Base-by-base conservation (phyloP, 2,797 vertebrate species). In the Sphaeramia orbicularis region DNA sequence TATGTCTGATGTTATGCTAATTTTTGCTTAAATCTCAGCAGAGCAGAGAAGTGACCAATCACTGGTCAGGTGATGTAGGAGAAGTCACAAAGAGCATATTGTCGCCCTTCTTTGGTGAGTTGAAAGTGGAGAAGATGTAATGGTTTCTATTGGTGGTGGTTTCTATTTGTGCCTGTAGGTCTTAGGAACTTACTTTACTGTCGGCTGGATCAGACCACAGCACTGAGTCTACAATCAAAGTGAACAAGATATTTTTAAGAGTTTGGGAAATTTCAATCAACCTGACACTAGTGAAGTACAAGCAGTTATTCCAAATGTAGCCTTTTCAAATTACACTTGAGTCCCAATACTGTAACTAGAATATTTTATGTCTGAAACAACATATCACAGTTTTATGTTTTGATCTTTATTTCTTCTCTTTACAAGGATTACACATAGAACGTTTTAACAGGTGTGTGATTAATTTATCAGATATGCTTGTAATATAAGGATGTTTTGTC, bases 1-100 rank as follows among this genome's bases (percentile, higher is more conserved):
- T 41, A 11, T 52, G 83, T 72, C 80, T 64, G 54, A 80, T 83
- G 71, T 49, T 54, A 67, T 69, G 77, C 54, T 71, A 44, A 76
- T 76, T 74, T 63, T 50, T 38, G 36, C 50, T 74, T 7, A 59
- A 52, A 70, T 71, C 65, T 61, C 21, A 32, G 51, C 19, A 15
- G 57, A 68, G 43, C 41, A 16, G 2, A 45, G 16, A 27, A 8
- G 3, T 18, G 71, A 71, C 53, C 52, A 56, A 55, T 68, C 51
- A 47, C 42, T 32, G 60, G 67, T 69, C 47, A 52, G 58, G 75
- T 43, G 68, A 56, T 30, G 67, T 38, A 42, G 2, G 38, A 56
- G 15, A 53, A 65, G 75, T 74, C 59, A 73, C 74, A 68, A 71
- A 65, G 56, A 64, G 59, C 38, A 10, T 30, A 51, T 59, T 57